Conservation (phyloP, 2,888 invertebrate genomes). For the Xylota sylvarum region DNA sequence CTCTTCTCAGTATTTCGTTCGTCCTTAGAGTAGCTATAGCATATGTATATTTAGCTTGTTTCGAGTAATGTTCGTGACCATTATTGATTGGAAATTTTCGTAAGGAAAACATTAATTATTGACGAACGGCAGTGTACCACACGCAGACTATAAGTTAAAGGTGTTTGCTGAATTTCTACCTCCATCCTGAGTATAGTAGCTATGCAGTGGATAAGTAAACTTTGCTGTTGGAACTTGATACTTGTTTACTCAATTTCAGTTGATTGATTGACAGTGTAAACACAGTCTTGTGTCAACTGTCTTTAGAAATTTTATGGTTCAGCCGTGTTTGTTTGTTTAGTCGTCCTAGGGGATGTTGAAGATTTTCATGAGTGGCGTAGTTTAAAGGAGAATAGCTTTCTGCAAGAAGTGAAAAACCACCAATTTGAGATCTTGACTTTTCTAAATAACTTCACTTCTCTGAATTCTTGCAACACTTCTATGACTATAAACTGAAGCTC, state of each 20-base stretch:
- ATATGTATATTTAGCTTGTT: neutral
- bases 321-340: conserved; percentile 1
- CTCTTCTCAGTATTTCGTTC: neutral
- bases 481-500: too few species aligned
- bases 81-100: conserved; percentile 2
- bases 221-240: conserved; percentile 1
- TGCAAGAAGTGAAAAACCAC: too few species aligned
- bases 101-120: conserved; percentile 10
- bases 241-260: neutral
- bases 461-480: too few species aligned
- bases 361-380: too few species aligned
- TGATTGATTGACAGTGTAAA: conserved; percentile 21
- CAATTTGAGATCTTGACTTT: too few species aligned
- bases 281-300: neutral
- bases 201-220: neutral
- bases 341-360: neutral
- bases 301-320: neutral
- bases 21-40: neutral
- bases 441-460: too few species aligned
- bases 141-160: neutral
- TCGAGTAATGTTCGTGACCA: conserved; percentile 5
- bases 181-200: neutral
- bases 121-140: neutral
- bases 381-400: too few species aligned
- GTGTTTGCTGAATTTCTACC: neutral